phyloP scores from a whole-genome alignment of 2,113 vertebrate species.

The Brachyhypopomus occidentalis region DNA sequence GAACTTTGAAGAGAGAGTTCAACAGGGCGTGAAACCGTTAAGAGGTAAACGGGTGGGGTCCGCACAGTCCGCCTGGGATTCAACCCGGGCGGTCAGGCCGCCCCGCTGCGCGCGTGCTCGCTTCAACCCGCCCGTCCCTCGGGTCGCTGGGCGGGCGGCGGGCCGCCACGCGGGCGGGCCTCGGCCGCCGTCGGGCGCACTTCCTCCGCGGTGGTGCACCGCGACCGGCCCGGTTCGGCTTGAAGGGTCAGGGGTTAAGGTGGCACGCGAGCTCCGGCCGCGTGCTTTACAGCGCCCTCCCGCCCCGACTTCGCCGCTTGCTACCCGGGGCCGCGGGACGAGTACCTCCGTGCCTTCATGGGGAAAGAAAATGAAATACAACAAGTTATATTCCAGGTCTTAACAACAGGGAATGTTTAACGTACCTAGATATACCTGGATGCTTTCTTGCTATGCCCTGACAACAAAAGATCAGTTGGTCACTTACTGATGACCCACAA shows the following conservation, averaged over 20 bases:
- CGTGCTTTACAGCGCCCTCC: slow-evolving; percentile 29
- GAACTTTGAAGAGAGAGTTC: too few relatives aligned
- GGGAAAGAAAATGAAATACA: too few relatives aligned
- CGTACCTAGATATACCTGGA: too few relatives aligned
- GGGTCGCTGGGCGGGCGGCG: not conserved
- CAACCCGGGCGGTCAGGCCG: too few relatives aligned
- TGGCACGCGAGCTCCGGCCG: not conserved
- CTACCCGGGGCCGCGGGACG: not conserved
- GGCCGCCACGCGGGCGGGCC: not conserved
- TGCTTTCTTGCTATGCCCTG: too few relatives aligned
- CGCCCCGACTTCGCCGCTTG: slow-evolving; percentile 24
- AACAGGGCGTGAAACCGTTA: too few relatives aligned
- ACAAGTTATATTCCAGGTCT: too few relatives aligned
- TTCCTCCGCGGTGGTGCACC: not conserved
- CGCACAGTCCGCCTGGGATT: too few relatives aligned
- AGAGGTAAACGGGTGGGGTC: too few relatives aligned
- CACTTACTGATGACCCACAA: too few relatives aligned
- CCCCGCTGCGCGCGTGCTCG: not conserved
- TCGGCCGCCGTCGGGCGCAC: not conserved
- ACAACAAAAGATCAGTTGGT: too few relatives aligned
- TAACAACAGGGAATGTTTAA: too few relatives aligned
- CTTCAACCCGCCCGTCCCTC: not conserved
- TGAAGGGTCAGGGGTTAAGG: slow-evolving; percentile 24
- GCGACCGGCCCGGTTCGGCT: slow-evolving; percentile 1
- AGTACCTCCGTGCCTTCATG: slow-evolving; percentile 3